Evolutionary conservation across 1,140 invertebrate genomes (phyloP).

Genomic region (Drosophila pruinosa): DNA sequence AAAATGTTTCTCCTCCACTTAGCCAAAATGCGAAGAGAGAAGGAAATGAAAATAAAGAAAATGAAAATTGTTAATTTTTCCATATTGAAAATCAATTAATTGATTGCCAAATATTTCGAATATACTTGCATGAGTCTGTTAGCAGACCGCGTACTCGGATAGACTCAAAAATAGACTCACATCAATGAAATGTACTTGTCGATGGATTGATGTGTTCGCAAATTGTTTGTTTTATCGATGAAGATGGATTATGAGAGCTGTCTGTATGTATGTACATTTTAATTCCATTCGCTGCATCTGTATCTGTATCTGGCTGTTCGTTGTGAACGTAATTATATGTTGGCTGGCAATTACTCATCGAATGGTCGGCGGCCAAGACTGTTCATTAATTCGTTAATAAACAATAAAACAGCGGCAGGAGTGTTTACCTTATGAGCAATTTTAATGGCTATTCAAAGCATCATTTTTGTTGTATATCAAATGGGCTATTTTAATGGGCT

Average conservation of each 20-base stretch:
- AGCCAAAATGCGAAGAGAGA: constrained; percentile 5
- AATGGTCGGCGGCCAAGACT: not conserved
- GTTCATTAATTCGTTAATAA: constrained; percentile 62
- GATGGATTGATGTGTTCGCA: constrained; percentile 67
- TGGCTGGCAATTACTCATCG: constrained; percentile 61
- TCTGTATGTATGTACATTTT: not conserved
- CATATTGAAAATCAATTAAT: constrained; percentile 73
- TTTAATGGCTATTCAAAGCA: constrained; percentile 61
- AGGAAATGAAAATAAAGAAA: constrained; percentile 60
- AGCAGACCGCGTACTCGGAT: too few species aligned
- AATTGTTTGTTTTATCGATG: constrained; percentile 78
- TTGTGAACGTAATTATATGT: constrained; percentile 27
- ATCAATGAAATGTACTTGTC: constrained; percentile 57
- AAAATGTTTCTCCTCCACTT: constrained; percentile 35
- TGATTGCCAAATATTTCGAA: constrained; percentile 69
- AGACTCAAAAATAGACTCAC: constrained; percentile 12
- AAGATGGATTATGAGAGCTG: constrained; percentile 73
- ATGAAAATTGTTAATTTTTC: constrained; percentile 38
- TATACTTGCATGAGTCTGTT: not conserved
- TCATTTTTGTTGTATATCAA: constrained; percentile 35
- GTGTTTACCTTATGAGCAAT: constrained; percentile 74
- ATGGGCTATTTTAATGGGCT: constrained; percentile 36
- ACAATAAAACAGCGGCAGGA: constrained; percentile 63
- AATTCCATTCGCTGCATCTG: not conserved
- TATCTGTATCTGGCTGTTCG: constrained; percentile 13